Conservation (phyloP, 1,140 invertebrate genomes). For the Sarcophaga bullata region DNA sequence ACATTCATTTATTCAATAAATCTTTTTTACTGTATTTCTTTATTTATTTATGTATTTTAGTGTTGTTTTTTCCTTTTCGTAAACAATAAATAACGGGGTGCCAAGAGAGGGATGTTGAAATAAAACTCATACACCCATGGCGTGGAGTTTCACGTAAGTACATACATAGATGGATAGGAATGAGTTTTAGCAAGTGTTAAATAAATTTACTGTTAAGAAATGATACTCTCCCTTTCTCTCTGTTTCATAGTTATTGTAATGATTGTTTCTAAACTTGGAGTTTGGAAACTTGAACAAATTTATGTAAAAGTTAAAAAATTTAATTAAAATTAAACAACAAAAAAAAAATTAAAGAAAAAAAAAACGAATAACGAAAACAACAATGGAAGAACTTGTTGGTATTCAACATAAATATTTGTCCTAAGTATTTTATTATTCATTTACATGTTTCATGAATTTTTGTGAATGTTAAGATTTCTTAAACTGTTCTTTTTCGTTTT, state of each 20-base stretch:
- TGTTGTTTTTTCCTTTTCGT: constrained; percentile 2
- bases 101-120: constrained; percentile 23
- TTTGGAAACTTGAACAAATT: neutral
- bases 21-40: constrained; percentile 35
- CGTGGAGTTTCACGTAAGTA: no score
- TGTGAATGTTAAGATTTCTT: no score
- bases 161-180: neutral
- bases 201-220: constrained; percentile 29
- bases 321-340: constrained; percentile 11
- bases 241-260: neutral
- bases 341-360: no score
- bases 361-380: neutral
- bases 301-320: constrained; percentile 22
- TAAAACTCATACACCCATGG: neutral
- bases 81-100: constrained; percentile 20
- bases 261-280: neutral
- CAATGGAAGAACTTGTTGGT: constrained; percentile 32
- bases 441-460: neutral
- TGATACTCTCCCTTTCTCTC: neutral
- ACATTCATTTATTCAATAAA: constrained; percentile 39
- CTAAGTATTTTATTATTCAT: neutral
- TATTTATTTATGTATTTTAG: constrained; percentile 5
- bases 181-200: constrained; percentile 33
- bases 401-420: neutral
- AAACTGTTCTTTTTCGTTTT: no score